Evolutionary conservation across 2,888 invertebrate genomes (phyloP).

Genomic region (Stictocephala bisonia): DNA sequence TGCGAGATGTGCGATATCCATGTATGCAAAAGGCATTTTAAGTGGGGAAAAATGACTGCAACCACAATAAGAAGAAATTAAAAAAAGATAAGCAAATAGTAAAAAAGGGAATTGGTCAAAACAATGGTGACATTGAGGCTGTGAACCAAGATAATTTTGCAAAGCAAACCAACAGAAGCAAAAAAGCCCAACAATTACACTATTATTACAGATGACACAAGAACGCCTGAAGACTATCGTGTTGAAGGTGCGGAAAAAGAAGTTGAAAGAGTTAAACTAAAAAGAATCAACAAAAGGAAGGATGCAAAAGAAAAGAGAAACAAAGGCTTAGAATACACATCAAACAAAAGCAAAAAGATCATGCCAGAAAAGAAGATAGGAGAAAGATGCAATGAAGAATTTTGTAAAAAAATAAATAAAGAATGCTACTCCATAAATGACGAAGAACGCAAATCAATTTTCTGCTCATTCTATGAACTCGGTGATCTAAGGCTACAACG

Average conservation of each 20-base stretch:
- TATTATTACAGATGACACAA: not conserved
- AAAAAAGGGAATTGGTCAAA: not conserved
- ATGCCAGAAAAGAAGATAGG: not conserved
- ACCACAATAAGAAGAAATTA: not conserved
- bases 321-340: too few species aligned
- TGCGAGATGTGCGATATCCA: slow-evolving; percentile 1
- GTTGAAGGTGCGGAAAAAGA: slow-evolving; percentile 2
- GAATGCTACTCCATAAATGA: not conserved
- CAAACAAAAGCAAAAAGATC: not conserved
- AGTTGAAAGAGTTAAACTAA: not conserved
- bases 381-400: slow-evolving; percentile 7
- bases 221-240: not conserved
- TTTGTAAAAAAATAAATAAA: not conserved
- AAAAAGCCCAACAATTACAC: not conserved
- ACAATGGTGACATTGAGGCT: not conserved
- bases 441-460: slow-evolving; percentile 2
- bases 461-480: not conserved
- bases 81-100: not conserved
- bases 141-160: not conserved
- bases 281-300: not conserved
- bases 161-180: too few species aligned
- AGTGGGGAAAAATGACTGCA: not conserved
- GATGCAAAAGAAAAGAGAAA: not conserved
- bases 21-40: not conserved
- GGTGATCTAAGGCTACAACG: slow-evolving; percentile 7